Percentiles rank a stretch among this genome's conserved stretches.
These are phyloP conservation scores for Notarius quadriscutis DNA, from an alignment of 2,113 vertebrate genomes.

Conservation along the genomic window DNA sequence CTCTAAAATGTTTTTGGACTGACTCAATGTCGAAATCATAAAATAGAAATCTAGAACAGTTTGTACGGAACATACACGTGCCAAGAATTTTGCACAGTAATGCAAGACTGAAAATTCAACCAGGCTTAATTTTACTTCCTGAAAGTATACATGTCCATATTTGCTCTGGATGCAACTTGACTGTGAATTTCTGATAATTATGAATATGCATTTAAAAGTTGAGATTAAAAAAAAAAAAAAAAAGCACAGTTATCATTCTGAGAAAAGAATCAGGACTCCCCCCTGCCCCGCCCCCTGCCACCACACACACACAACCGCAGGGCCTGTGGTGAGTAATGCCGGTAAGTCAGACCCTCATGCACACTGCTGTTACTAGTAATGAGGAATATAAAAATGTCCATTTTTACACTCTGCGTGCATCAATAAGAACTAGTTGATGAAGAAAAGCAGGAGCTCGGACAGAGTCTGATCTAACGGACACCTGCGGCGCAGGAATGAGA, in stretches of 20 bases:
- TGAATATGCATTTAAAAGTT: neutral
- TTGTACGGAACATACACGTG: too few species aligned
- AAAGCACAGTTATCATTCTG: neutral
- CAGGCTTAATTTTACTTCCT: neutral
- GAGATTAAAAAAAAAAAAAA: neutral
- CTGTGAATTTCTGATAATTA: neutral
- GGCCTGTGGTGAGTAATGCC: neutral
- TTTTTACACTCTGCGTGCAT: neutral
- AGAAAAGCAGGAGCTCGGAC: neutral
- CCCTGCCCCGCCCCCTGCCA: too few species aligned
- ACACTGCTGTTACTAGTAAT: neutral
- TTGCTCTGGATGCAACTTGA: neutral
- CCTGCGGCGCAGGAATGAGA: conserved; percentile 36
- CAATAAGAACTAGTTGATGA: neutral
- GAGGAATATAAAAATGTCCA: neutral
- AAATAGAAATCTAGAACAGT: too few species aligned
- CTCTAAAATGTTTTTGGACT: too few species aligned
- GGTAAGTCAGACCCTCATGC: conserved; percentile 2
- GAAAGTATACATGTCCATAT: neutral
- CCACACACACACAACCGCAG: neutral
- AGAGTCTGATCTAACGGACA: conserved; percentile 24
- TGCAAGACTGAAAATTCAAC: too few species aligned
- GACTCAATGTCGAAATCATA: too few species aligned
- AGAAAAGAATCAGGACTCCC: neutral
- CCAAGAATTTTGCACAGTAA: too few species aligned